phyloP scores from a whole-genome alignment of 2,888 invertebrate genomes.

The Diaperis boleti region DNA sequence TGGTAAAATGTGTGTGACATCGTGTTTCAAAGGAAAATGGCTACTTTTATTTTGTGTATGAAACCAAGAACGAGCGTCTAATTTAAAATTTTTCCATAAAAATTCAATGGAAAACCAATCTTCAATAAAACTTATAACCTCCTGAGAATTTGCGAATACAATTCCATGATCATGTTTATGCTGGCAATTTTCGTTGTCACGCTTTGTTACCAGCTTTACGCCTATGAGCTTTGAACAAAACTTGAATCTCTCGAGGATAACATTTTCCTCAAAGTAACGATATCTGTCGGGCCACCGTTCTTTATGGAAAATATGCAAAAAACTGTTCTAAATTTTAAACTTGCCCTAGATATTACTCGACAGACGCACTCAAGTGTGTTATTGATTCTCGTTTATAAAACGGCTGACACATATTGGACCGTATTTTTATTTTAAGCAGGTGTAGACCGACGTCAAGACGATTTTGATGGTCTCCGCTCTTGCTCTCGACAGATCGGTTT shows the following conservation, averaged over 20 bases:
- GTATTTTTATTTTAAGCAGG: slow-evolving; percentile 40
- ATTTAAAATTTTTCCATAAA: slow-evolving; percentile 34
- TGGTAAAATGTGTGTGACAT: no score
- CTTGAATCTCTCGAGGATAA: slow-evolving; percentile 38
- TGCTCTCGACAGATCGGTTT: slow-evolving; percentile 30
- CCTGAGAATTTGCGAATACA: slow-evolving; percentile 35
- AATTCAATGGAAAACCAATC: slow-evolving; percentile 32
- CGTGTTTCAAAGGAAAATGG: neutral
- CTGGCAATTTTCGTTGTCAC: slow-evolving; percentile 40
- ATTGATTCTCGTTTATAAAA: slow-evolving; percentile 42
- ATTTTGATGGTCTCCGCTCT: slow-evolving; percentile 30
- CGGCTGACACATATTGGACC: slow-evolving; percentile 42
- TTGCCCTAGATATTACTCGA: slow-evolving; percentile 35
- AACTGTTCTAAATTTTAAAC: slow-evolving; percentile 39
- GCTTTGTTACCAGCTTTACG: slow-evolving; percentile 37
- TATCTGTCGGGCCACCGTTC: slow-evolving; percentile 29
- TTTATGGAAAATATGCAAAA: slow-evolving; percentile 37
- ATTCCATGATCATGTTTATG: slow-evolving; percentile 39
- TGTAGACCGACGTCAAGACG: slow-evolving; percentile 39
- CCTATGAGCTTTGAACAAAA: slow-evolving; percentile 37
- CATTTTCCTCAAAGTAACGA: slow-evolving; percentile 37
- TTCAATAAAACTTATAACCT: slow-evolving; percentile 35
- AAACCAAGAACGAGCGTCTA: slow-evolving; percentile 5
- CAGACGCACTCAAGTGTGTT: slow-evolving; percentile 38
- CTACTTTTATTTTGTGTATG: neutral